Conservation (phyloP, 37 sponge, comb jelly and placozoan species). For the Mnemiopsis leidyi region DNA sequence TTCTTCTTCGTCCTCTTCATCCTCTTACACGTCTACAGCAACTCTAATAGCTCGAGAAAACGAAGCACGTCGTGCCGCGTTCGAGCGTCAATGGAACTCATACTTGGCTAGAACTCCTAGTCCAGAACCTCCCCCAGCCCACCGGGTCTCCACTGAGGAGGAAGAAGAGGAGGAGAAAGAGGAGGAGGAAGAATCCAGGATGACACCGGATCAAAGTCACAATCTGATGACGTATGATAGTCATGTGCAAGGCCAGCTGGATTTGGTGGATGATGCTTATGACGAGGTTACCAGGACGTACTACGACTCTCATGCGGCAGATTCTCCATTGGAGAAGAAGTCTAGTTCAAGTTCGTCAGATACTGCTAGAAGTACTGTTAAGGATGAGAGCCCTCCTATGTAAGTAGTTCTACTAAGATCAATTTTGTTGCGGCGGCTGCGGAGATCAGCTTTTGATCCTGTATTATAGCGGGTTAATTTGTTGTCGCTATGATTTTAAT, state of each 20-base stretch:
- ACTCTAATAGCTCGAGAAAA: background rate
- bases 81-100: background rate
- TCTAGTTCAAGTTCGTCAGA: background rate
- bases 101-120: background rate
- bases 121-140: background rate
- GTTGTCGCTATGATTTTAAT: no score
- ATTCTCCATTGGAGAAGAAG: background rate
- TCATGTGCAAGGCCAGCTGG: background rate
- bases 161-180: background rate
- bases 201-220: background rate
- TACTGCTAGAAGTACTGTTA: background rate
- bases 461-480: no score
- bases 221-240: constrained; percentile 3
- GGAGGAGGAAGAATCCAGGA: background rate
- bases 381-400: background rate
- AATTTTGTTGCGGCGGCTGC: no score
- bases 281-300: background rate
- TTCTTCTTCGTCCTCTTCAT: background rate
- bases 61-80: background rate
- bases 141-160: background rate
- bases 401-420: no score
- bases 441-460: no score
- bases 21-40: background rate
- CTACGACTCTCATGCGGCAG: background rate
- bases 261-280: background rate